Base-by-base conservation (phyloP, 2,797 vertebrate species). In the Ptychadena robeensis region DNA sequence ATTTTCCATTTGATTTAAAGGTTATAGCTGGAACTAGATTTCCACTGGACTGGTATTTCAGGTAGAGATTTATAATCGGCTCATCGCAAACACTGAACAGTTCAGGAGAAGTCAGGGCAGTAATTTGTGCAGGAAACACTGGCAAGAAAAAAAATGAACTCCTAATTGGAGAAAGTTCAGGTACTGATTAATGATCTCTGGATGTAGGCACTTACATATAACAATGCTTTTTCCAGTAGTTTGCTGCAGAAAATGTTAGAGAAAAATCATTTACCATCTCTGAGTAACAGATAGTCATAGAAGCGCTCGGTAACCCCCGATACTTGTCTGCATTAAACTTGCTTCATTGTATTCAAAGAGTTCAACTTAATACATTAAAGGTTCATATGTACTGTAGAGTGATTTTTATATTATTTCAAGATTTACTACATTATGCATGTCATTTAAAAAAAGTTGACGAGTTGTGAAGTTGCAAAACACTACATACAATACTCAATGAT, bases 131-230 rank as follows among this genome's bases (percentile, higher is more conserved):
- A 63, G 73, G 35, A 31, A 40, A 35, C 22, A 64, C 65, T 65
- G 37, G 34, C 28, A 40, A 18, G 73, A 15, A 28, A 59, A 32
- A 75, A 64, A 59, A 61, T 35, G 35, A 40, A 44, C 30, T 74
- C 59, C 57, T 76, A 76, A 76, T 76, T 65, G 73, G 57, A 64
- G 61, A 76, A 35, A 40, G 34, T 65, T 74, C 34, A 64, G 22
- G 30, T 40, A 40, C 27, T 65, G 59, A 76, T 35, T 65, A 65
- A 75, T 75, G 53, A 25, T 61, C 35, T 14, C 31, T 63, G 25
- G 12, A 38, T 40, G 25, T 22, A 44, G 27, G 25, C 22, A 31
- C 9, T 10, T 64, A 10, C 6, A 28, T 27, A 27, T 76, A 76
- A 65, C 59, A 38, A 14, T 63, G 25, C 28, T n/a, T 75, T 27